phyloP scores from a whole-genome alignment of 2,797 vertebrate species.

The Protonibea diacanthus region DNA sequence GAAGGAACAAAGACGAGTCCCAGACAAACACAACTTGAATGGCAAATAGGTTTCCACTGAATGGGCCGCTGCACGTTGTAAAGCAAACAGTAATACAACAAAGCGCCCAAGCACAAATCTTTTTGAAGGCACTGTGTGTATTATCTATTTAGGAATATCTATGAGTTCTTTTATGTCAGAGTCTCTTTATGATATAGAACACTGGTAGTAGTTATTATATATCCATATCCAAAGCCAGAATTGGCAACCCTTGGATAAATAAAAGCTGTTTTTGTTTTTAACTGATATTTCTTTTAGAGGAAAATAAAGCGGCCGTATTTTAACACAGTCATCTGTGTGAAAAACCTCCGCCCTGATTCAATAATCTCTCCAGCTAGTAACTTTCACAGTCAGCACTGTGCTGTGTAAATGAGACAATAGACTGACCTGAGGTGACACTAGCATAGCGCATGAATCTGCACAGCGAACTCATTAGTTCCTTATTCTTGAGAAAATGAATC shows the following conservation, averaged over 20 bases:
- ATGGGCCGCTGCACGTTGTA: constrained; percentile 32
- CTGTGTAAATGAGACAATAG: neutral
- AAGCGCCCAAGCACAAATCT: constrained; percentile 15
- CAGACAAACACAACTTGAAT: constrained; percentile 69
- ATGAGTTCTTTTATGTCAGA: neutral
- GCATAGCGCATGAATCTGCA: neutral
- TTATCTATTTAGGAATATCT: neutral
- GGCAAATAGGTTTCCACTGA: constrained; percentile 35
- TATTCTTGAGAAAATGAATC: neutral
- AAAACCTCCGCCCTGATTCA: neutral
- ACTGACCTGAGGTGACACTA: neutral
- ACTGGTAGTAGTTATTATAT: neutral
- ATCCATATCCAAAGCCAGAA: neutral
- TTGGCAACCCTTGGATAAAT: neutral
- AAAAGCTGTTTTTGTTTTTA: neutral
- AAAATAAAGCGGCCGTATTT: neutral
- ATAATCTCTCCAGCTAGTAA: neutral
- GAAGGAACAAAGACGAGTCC: constrained; percentile 54
- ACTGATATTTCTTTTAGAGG: neutral
- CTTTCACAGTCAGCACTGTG: neutral
- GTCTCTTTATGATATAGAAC: neutral
- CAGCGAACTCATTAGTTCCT: neutral
- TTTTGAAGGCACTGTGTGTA: constrained; percentile 11
- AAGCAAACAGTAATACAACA: constrained; percentile 56
- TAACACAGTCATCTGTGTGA: neutral